Percentiles rank a stretch among this genome's conserved stretches.
phyloP scores from a whole-genome alignment of 2,113 vertebrate genomes.

The Gambusia affinis region DNA sequence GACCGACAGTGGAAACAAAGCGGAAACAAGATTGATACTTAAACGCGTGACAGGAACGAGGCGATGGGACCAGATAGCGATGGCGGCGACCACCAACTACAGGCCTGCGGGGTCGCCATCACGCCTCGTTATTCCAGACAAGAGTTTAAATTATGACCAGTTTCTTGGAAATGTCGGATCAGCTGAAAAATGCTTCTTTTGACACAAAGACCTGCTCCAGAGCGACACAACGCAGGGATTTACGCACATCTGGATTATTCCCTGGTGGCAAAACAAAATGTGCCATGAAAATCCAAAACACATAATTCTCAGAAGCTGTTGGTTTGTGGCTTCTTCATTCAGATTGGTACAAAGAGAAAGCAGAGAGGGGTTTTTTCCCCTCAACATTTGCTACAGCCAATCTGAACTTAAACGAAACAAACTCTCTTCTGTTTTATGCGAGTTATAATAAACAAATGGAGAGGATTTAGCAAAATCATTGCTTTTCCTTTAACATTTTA shows the following conservation, averaged over 20 bases:
- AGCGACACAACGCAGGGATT: neutral
- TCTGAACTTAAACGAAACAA: no score
- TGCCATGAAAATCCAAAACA: neutral
- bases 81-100: neutral
- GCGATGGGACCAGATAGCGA: neutral
- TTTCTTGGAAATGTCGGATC: conserved; percentile 7
- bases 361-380: no score
- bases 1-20: conserved; percentile 2
- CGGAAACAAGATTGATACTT: neutral
- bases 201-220: neutral
- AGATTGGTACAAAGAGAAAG: no score
- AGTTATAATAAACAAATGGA: no score
- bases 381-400: no score
- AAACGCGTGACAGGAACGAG: neutral
- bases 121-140: no score
- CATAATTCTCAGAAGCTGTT: neutral
- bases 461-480: no score
- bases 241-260: neutral
- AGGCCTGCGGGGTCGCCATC: neutral
- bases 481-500: no score
- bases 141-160: neutral
- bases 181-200: neutral
- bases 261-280: neutral
- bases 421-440: no score
- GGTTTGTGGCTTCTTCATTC: neutral